Base-by-base conservation (phyloP, 2,113 vertebrate species). In the Alexandromys fortis region DNA sequence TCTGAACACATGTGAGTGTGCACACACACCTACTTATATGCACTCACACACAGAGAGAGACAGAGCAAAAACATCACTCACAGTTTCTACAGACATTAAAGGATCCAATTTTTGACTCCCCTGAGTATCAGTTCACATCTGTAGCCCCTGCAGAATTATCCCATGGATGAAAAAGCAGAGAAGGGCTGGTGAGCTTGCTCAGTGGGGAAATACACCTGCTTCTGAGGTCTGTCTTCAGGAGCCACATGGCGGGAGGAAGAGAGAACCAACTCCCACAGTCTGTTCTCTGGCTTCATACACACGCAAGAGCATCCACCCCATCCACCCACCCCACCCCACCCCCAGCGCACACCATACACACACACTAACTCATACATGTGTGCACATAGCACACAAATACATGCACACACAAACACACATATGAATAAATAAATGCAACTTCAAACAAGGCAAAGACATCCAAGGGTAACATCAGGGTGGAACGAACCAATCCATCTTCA, bases 401-500 rank as follows among this genome's bases (percentile, higher is more conserved):
- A 76, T 1, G 22, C 22, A n/a, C 21, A 58, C 35, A 82, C 52
- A 81, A 35, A 58, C 17, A 55, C 78, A n/a, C 35, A 58, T 5
- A 58, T 11, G 6, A 83, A 42, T 83, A 61, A 83, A 63, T 45
- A 42, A 45, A 42, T 58, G 21, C 35, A 58, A 82, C 24, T 79
- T 78, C 3, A 85, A 83, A 63, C 24, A 63, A 63, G 24, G n/a
- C 26, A 28, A 30, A 63, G 24, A 45, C 3, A 8, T 42, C 58
- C 21, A 5, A 22, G 4, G 30, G 65, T 7, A 6, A 49, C 0
- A 1, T 33, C 45, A 73, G 26, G 28, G 7, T 1, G 16, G 47
- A 61, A 24, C 47, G 10, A 58, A 35, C 49, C 26, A 28, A 38
- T 14, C 30, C 6, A 8, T 55, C 58, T 58, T 58, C 52, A 24